Evolutionary conservation across 2,888 invertebrate genomes (phyloP).

Genomic region (Lithophane leautieri): DNA sequence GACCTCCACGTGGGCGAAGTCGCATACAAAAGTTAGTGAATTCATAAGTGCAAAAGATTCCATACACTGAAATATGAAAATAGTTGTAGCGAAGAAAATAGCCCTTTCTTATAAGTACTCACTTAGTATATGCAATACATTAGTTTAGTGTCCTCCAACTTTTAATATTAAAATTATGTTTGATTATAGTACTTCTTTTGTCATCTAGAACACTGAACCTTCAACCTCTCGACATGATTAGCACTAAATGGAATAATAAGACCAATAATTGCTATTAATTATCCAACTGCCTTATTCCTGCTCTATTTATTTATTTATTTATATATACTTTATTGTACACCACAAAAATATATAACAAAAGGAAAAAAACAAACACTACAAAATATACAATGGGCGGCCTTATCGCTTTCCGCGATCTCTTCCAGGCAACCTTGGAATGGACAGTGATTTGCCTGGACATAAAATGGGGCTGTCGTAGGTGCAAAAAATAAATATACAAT

Average conservation of each 20-base stretch:
- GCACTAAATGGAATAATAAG: conserved; percentile 10
- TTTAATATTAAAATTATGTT: not conserved
- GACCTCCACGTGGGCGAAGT: too few relatives aligned
- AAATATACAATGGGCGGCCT: too few relatives aligned
- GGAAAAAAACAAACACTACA: too few relatives aligned
- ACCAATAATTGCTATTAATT: conserved; percentile 10
- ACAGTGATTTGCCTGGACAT: too few relatives aligned
- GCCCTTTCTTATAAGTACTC: not conserved
- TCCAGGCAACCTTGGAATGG: too few relatives aligned
- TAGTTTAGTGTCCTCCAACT: not conserved
- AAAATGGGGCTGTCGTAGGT: too few relatives aligned
- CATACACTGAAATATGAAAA: not conserved
- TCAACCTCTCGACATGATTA: not conserved
- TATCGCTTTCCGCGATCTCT: too few relatives aligned
- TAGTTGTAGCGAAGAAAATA: not conserved
- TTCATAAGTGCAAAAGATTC: not conserved
- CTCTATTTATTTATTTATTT: too few relatives aligned
- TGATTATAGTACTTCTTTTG: not conserved
- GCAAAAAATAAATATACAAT: too few relatives aligned
- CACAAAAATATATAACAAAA: too few relatives aligned
- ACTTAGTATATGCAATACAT: not conserved
- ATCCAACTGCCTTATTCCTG: not conserved
- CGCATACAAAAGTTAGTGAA: too few relatives aligned
- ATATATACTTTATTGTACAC: too few relatives aligned
- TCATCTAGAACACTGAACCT: not conserved